Conservation (phyloP, 1,140 invertebrate species). For the Calephelis virginiensis region DNA sequence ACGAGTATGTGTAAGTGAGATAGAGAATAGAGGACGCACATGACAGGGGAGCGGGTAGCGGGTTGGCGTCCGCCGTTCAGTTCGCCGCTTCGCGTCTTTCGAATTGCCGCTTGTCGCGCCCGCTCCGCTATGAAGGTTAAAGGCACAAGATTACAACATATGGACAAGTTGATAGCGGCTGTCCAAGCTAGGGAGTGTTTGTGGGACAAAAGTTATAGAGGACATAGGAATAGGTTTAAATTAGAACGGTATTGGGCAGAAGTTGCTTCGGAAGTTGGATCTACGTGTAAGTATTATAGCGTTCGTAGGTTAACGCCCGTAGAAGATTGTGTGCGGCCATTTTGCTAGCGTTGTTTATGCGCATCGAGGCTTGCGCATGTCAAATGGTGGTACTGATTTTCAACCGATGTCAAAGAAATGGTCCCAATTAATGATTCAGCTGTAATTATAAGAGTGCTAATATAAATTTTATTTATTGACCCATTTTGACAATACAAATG, state of each 20-base stretch:
- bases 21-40: constrained; percentile 30
- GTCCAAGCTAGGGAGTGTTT: constrained; percentile 69
- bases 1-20: constrained; percentile 37
- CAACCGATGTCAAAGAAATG: no score
- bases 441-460: no score
- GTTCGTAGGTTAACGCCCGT: constrained; percentile 48
- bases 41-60: constrained; percentile 38
- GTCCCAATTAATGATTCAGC: no score
- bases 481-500: no score
- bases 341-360: constrained; percentile 29
- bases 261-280: constrained; percentile 67
- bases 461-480: no score
- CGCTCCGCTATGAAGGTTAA: constrained; percentile 63
- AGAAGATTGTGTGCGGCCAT: constrained; percentile 34
- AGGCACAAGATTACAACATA: constrained; percentile 58
- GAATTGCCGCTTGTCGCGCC: constrained; percentile 50
- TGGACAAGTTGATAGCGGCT: constrained; percentile 68
- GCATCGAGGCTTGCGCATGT: constrained; percentile 17
- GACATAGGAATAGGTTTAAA: constrained; percentile 68
- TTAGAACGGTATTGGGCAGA: constrained; percentile 73
- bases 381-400: neutral
- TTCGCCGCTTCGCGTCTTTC: constrained; percentile 46
- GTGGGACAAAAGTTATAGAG: constrained; percentile 70
- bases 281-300: constrained; percentile 60
- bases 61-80: constrained; percentile 33